Evolutionary conservation across 2,888 invertebrate species (phyloP).

Genomic region (Mechanitis messenoides): DNA sequence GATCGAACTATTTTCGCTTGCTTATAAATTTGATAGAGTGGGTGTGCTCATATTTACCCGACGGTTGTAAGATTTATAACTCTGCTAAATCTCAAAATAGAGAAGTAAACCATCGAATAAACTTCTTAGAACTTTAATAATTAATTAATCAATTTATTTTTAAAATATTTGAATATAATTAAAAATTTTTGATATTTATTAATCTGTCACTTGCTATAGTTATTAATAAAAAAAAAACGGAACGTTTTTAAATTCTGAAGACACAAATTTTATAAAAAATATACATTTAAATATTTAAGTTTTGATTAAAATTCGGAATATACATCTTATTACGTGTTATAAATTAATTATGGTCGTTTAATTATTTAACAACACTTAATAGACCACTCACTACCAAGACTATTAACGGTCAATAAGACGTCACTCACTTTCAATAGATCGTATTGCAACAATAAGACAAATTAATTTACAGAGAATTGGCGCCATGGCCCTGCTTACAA

Average conservation of each 20-base stretch:
- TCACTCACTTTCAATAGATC: constrained; percentile 25
- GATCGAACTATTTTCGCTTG: constrained; percentile 9
- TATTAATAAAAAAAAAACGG: too few species aligned
- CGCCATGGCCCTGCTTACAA: constrained; percentile 29
- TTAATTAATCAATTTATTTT: background rate
- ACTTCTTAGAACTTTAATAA: constrained; percentile 5
- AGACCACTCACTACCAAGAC: constrained; percentile 22
- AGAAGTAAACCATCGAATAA: constrained; percentile 6
- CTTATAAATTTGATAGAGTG: constrained; percentile 12
- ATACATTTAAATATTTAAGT: too few species aligned
- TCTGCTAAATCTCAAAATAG: constrained; percentile 24
- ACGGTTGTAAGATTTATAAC: constrained; percentile 25
- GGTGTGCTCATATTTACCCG: constrained; percentile 24
- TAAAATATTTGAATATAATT: background rate
- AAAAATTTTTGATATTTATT: too few species aligned
- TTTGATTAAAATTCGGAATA: too few species aligned
- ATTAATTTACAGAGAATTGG: constrained; percentile 35
- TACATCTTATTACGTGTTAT: background rate
- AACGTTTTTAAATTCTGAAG: too few species aligned
- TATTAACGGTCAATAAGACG: constrained; percentile 21
- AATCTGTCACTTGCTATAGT: too few species aligned
- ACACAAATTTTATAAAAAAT: too few species aligned
- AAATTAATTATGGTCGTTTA: constrained; percentile 3
- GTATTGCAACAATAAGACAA: constrained; percentile 35
- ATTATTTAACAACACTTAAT: constrained; percentile 6